Conservation (phyloP, 2,888 invertebrate species). For the Lepeophtheirus nordmannii region DNA sequence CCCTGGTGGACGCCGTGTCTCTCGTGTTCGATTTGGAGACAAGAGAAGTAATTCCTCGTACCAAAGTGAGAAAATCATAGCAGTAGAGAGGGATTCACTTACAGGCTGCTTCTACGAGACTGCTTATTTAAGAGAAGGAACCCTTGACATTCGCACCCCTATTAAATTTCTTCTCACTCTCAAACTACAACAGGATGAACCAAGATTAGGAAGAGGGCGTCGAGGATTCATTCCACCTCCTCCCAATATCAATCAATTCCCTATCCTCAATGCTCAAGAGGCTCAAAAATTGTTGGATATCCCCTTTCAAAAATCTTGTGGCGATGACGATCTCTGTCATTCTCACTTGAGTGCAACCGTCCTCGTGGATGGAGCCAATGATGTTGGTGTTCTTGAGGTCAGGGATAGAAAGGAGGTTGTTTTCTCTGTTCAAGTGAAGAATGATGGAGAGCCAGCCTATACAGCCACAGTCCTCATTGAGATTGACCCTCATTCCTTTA, state of each 20-base stretch:
- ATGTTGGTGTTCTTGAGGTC: neutral
- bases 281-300: slow-evolving; percentile 13
- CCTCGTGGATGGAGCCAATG: neutral
- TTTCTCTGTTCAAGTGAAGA: neutral
- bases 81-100: slow-evolving; percentile 7
- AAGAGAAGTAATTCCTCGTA: neutral
- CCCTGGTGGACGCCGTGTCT: slow-evolving; percentile 14
- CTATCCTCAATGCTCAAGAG: slow-evolving; percentile 12
- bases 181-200: slow-evolving; percentile 17
- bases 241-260: slow-evolving; percentile 18
- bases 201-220: neutral
- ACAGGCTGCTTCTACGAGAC: slow-evolving; percentile 24
- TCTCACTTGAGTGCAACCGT: slow-evolving; percentile 7
- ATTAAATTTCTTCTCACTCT: slow-evolving; percentile 9
- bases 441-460: slow-evolving; percentile 18
- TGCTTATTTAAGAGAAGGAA: slow-evolving; percentile 18
- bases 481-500: slow-evolving; percentile 11
- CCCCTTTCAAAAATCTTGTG: slow-evolving; percentile 19
- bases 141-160: slow-evolving; percentile 11
- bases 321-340: slow-evolving; percentile 24
- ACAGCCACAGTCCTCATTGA: neutral
- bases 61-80: slow-evolving; percentile 13
- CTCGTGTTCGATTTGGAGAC: slow-evolving; percentile 15
- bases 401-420: neutral
- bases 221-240: neutral